These are phyloP conservation scores for Endotricha flammealis DNA, from an alignment of 2,888 invertebrate species.

Conservation along the genomic window DNA sequence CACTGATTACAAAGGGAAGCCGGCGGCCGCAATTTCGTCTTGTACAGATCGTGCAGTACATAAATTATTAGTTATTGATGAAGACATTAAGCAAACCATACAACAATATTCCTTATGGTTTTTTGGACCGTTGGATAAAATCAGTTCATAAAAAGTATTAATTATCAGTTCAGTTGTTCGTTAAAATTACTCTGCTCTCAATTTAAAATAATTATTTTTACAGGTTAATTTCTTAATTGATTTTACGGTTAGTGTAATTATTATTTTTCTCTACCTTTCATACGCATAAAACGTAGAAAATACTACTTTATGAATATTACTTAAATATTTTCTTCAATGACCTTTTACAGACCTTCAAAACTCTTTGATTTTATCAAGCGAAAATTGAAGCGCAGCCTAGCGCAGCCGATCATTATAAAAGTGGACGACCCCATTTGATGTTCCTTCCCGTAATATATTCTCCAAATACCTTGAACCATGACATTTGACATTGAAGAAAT, in stretches of 20 bases:
- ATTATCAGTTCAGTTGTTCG: neutral
- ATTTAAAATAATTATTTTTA: neutral
- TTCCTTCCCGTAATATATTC: too few relatives aligned
- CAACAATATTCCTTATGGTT: constrained; percentile 50
- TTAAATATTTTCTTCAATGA: too few relatives aligned
- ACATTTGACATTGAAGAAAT: too few relatives aligned
- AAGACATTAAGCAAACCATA: constrained; percentile 73
- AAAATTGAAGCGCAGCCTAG: too few relatives aligned
- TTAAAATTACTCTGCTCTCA: neutral
- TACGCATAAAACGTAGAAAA: too few relatives aligned
- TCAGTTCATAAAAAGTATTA: constrained; percentile 17
- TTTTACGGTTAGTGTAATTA: neutral
- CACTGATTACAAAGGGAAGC: constrained; percentile 79
- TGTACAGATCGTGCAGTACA: constrained; percentile 74
- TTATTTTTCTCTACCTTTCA: too few relatives aligned
- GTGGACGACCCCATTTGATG: too few relatives aligned
- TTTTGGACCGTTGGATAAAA: constrained; percentile 26
- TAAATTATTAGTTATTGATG: constrained; percentile 79
- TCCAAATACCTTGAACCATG: too few relatives aligned
- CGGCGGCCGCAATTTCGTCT: constrained; percentile 80
- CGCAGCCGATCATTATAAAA: too few relatives aligned
- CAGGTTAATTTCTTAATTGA: constrained; percentile 22
- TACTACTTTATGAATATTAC: too few relatives aligned
- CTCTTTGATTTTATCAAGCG: too few relatives aligned
- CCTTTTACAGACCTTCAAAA: too few relatives aligned